Evolutionary conservation across 2,888 invertebrate genomes (phyloP).

Genomic region (Hydrotaea diabolus): DNA sequence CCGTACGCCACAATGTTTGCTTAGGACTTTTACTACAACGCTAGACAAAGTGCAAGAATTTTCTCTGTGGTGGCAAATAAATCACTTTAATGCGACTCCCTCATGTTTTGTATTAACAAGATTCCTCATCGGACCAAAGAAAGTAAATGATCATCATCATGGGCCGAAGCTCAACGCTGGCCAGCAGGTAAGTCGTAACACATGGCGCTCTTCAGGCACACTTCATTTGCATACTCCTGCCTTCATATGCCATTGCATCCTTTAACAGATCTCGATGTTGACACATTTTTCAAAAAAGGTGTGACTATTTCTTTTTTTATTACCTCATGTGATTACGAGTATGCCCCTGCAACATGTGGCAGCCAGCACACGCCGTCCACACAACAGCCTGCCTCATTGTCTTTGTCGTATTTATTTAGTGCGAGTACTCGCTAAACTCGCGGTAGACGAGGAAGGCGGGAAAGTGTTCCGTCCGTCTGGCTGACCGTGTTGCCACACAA

Average conservation of each 20-base stretch:
- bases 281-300: slow-evolving; percentile 41
- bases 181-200: slow-evolving; percentile 58
- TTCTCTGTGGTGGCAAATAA: too few relatives aligned
- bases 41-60: not conserved
- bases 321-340: not conserved
- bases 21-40: slow-evolving; percentile 34
- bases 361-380: not conserved
- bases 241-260: not conserved
- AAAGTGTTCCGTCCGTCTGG: not conserved
- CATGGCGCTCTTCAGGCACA: slow-evolving; percentile 40
- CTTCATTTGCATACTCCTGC: not conserved
- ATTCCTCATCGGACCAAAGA: slow-evolving; percentile 4
- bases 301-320: slow-evolving; percentile 36
- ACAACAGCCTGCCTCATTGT: not conserved
- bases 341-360: slow-evolving; percentile 1
- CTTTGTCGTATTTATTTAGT: slow-evolving; percentile 16
- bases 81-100: not conserved
- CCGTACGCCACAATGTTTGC: slow-evolving; percentile 37
- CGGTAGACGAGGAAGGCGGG: too few relatives aligned
- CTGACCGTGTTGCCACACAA: slow-evolving; percentile 41
- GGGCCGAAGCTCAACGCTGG: too few relatives aligned
- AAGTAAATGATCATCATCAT: not conserved
- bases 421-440: not conserved
- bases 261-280: slow-evolving; percentile 1
- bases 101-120: slow-evolving; percentile 68